Percentiles rank a stretch among this genome's conserved stretches.
These are phyloP conservation scores for Notothenia rossii DNA, from an alignment of 2,113 vertebrate genomes.

Conservation along the genomic window DNA sequence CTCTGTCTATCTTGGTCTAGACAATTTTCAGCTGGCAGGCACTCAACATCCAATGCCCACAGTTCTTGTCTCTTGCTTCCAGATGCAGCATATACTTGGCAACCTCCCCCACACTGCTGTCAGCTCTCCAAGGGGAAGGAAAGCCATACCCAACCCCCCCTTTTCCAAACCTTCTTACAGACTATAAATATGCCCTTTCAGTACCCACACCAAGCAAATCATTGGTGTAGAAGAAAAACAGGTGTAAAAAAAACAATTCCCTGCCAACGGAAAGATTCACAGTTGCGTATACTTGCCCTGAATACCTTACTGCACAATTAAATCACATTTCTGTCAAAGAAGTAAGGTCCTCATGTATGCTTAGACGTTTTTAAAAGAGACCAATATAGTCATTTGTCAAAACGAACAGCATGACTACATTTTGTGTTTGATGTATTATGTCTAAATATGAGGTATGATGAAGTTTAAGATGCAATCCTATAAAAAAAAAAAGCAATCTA, in stretches of 20 bases:
- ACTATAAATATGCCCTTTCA: conserved; percentile 57
- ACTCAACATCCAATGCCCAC: conserved; percentile 62
- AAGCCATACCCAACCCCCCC: conserved; percentile 26
- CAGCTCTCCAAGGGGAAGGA: conserved; percentile 39
- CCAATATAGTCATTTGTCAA: not conserved
- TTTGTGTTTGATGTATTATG: conserved; percentile 6
- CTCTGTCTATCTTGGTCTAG: conserved; percentile 60
- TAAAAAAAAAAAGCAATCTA: not conserved
- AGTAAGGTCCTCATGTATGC: not conserved
- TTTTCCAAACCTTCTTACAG: conserved; percentile 44
- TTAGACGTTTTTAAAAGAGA: not conserved
- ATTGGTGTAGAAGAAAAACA: conserved; percentile 69
- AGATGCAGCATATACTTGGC: conserved; percentile 70
- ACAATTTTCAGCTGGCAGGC: conserved; percentile 75
- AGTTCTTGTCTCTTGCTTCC: conserved; percentile 70
- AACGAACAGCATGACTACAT: not conserved
- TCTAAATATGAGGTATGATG: not conserved
- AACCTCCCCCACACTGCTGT: conserved; percentile 49
- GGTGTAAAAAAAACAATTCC: conserved; percentile 53
- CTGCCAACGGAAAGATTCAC: conserved; percentile 55
- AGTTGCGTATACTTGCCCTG: conserved; percentile 49
- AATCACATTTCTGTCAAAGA: conserved; percentile 40
- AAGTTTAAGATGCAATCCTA: not conserved
- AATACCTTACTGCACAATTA: conserved; percentile 28
- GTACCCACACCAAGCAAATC: conserved; percentile 51